Evolutionary conservation across 2,888 invertebrate species (phyloP).

Genomic region (Apodemia zela): DNA sequence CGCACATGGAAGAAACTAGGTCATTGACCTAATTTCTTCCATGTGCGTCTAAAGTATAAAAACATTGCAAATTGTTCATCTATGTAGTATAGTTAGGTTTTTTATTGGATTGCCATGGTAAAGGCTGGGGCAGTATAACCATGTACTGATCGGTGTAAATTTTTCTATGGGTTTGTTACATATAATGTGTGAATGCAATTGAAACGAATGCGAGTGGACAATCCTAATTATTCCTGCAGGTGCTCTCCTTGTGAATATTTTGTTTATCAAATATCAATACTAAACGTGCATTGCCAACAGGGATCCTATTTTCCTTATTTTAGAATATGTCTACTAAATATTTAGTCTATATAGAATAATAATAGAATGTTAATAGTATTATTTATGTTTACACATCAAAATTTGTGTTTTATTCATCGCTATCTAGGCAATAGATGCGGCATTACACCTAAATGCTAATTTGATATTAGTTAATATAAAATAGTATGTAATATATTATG

Average conservation of each 20-base stretch:
- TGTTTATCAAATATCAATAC: constrained; percentile 40
- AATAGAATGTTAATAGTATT: constrained; percentile 72
- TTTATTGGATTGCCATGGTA: constrained; percentile 10
- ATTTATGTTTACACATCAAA: constrained; percentile 75
- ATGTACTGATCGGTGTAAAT: constrained; percentile 75
- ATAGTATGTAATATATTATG: constrained; percentile 12
- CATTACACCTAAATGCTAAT: constrained; percentile 1
- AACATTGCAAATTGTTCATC: background rate
- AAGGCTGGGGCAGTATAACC: constrained; percentile 66
- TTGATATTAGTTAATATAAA: constrained; percentile 12
- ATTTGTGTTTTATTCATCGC: constrained; percentile 39
- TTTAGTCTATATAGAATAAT: constrained; percentile 75
- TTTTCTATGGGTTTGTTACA: constrained; percentile 75
- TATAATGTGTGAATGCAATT: constrained; percentile 47
- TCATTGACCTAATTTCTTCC: background rate
- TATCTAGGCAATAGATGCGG: constrained; percentile 10
- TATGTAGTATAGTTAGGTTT: constrained; percentile 13
- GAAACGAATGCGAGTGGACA: constrained; percentile 39
- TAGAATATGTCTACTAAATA: constrained; percentile 72
- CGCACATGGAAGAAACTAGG: background rate
- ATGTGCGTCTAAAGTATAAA: background rate
- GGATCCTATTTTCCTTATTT: constrained; percentile 64
- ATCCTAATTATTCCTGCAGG: constrained; percentile 44
- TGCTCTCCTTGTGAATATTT: constrained; percentile 55
- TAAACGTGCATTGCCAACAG: constrained; percentile 49